Evolutionary conservation across 1,140 invertebrate genomes (phyloP), one percentile per base, ranked within the genome.

Genomic region (Drosophila carrolli): DNA sequence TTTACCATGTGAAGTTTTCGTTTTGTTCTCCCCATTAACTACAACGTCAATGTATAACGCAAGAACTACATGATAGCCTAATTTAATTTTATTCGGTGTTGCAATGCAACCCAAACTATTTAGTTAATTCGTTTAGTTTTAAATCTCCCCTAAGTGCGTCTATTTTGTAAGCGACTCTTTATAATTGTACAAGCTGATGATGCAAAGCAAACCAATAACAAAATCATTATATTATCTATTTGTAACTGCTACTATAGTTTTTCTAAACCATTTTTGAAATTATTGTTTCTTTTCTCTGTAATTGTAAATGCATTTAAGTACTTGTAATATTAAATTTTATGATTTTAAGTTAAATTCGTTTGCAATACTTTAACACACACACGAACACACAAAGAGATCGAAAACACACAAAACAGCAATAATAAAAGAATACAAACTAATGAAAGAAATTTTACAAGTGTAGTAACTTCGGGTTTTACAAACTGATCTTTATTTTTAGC

Each of bases 251-350:
- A 48, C 35, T 40, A 27, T 40, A 71, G 41, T 50, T 74, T 41
- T 73, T 61, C 54, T 59, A 65, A 78, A 78, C 44, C 68, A 72
- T 56, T 74, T 81, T 81, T 81, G 70, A 76, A 70, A 57, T 67
- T 78, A 77, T 77, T 67, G 44, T 55, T 66, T 66, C 16, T 58
- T 66, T 81, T 61, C 41, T 23, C 47, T 37, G 44, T 59, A 86
- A 75, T 78, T 86, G 61, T 76, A 79, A 65, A 81, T 78, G 82
- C 78, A 86, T 81, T 86, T 86, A 86, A 82, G 19, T 81, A 81
- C 51, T 78, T 85, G 67, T 84, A 85, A 85, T 60, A 63, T 73
- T 84, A 77, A 23, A 76, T 63, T 80, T 88, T 83, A 84, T 78
- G 80, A 50, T 83, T 88, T 89, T 88, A 89, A 83, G 79, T 65